Percentiles rank a stretch among this genome's conserved stretches.
Conservation (phyloP, 2,113 vertebrate species). For the Leiothrix lutea region DNA sequence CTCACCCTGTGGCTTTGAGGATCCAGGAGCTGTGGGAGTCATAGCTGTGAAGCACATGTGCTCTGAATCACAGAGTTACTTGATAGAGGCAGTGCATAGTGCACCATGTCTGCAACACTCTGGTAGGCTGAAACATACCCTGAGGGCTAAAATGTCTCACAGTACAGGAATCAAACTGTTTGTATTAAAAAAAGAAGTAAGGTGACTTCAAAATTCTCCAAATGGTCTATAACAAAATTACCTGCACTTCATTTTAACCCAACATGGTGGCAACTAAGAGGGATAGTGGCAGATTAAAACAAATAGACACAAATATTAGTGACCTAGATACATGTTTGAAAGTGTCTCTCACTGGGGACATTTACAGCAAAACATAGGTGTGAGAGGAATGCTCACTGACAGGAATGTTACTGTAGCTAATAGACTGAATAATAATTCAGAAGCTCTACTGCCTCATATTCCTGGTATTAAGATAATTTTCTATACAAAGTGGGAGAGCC, state of each 20-base stretch:
- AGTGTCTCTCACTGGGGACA: background rate
- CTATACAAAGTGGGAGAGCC: background rate
- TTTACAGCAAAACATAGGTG: background rate
- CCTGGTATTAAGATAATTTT: background rate
- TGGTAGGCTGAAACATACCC: constrained; percentile 70
- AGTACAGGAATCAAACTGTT: background rate
- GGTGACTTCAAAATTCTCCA: background rate
- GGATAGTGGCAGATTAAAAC: background rate
- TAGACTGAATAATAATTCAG: background rate
- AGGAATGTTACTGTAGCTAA: background rate
- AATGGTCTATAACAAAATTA: background rate
- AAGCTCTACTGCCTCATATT: background rate
- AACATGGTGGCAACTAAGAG: too few species aligned
- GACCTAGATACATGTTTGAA: background rate
- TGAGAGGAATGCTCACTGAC: background rate
- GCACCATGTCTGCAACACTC: constrained; percentile 70
- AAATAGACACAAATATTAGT: background rate
- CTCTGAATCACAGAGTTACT: constrained; percentile 46
- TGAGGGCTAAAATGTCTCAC: constrained; percentile 69
- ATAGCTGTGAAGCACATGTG: constrained; percentile 58
- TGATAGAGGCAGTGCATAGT: constrained; percentile 53
- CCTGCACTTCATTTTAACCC: background rate
- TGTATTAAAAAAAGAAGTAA: background rate
- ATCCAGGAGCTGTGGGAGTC: constrained; percentile 69
- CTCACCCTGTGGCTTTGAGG: constrained; percentile 61